A percentile compares a stretch with the other conserved stretches of the same genome.
Conservation (phyloP, 1,140 invertebrate genomes). For the Drosophila athabasca region DNA sequence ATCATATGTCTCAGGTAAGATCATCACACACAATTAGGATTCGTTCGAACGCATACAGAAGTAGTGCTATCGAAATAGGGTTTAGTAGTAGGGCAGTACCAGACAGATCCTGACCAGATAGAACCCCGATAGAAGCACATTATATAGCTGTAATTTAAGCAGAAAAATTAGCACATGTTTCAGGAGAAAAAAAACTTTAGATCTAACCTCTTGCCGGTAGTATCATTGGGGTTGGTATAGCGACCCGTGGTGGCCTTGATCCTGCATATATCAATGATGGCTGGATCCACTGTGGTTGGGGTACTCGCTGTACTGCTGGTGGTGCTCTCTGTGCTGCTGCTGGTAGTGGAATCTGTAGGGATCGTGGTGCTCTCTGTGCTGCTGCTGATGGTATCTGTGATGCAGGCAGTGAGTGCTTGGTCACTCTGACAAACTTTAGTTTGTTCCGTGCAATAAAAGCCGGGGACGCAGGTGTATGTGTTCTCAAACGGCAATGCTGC, state of each 20-base stretch:
- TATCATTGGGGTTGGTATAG: constrained; percentile 20
- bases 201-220: constrained; percentile 19
- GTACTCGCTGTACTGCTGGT: no score
- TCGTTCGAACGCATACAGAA: not conserved
- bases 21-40: not conserved
- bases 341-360: no score
- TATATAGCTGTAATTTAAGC: constrained; percentile 1
- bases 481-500: not conserved
- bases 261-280: constrained; percentile 14
- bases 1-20: not conserved
- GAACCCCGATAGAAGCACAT: constrained; percentile 11
- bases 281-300: not conserved
- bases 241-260: constrained; percentile 17
- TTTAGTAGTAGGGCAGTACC: constrained; percentile 19
- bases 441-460: not conserved
- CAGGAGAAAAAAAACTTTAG: accelerated
- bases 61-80: constrained; percentile 13
- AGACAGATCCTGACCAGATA: constrained; percentile 20
- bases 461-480: constrained; percentile 1
- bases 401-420: no score
- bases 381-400: no score
- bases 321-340: no score
- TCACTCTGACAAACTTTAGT: no score
- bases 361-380: no score
- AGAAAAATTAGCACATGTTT: not conserved